A percentile compares a stretch with the other conserved stretches of the same genome.
Evolutionary conservation across 2,113 vertebrate species (phyloP).

Genomic region (Philantomba maxwellii): DNA sequence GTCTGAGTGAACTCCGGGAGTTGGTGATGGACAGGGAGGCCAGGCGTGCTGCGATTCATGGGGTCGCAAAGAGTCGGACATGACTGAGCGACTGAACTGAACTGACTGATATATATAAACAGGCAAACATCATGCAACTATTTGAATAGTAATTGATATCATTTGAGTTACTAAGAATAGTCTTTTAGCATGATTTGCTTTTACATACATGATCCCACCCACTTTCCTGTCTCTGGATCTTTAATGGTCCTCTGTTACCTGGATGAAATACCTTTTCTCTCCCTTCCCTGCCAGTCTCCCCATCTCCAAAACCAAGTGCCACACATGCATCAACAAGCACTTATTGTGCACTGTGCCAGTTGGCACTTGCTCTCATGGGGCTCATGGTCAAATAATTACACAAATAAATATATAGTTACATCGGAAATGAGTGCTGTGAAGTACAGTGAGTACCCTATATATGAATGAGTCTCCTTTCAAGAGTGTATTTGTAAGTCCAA

Average conservation of each 20-base stretch:
- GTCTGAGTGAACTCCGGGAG: too few species aligned
- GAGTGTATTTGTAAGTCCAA: neutral
- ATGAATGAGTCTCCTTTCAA: neutral
- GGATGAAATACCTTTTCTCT: neutral
- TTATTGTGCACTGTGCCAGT: neutral
- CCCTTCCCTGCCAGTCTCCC: neutral
- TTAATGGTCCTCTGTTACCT: neutral
- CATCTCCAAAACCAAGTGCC: neutral
- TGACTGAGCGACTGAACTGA: too few species aligned
- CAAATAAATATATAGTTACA: neutral
- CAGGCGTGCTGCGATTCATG: too few species aligned
- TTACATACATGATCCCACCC: neutral
- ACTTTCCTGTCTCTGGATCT: neutral
- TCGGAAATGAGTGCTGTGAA: neutral
- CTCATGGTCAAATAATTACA: neutral
- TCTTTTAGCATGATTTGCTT: neutral
- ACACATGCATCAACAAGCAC: neutral
- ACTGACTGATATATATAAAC: neutral
- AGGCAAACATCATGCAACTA: neutral
- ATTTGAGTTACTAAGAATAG: conserved; percentile 10
- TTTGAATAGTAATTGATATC: neutral
- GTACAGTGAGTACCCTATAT: neutral
- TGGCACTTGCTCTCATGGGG: neutral
- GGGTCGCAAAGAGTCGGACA: too few species aligned
- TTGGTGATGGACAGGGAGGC: too few species aligned